Evolutionary conservation across 2,797 vertebrate genomes (phyloP), one percentile per base, ranked within the genome.

Genomic region (Lagorchestes hirsutus): DNA sequence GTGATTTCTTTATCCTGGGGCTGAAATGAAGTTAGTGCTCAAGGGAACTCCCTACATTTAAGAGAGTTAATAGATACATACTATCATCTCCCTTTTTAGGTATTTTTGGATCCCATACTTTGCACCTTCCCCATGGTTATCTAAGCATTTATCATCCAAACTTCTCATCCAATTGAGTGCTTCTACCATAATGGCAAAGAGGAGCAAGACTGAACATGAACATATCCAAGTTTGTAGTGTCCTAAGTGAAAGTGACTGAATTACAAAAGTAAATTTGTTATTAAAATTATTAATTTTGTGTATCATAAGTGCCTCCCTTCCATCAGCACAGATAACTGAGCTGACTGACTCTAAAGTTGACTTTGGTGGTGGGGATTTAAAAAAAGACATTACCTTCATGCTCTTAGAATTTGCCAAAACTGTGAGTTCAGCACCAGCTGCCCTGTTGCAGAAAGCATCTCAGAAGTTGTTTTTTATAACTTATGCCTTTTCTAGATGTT

Each of bases 321-420:
- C 18, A 55, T 54, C 52, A 92, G 24, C 40, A 67, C 18, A 93
- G 40, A 90, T 94, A 96, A 95, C 90, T 93, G 22, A 92, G 28
- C 58, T 93, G 31, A 62, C 9, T 93, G 55, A 58, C 40, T 54
- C 27, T 97, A 54, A 95, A 54, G 54, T 62, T 82, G 91, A 96
- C 94, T 5, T 10, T 10, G 92, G 59, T n/a, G 90, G 29, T 58
- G 90, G 52, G 50, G 16, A 95, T 40, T 93, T 74, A 93, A 91
- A 27, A 91, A 40, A 94, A 96, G 93, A 46, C 96, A 67, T 57
- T 90, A 92, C n/a, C 57, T 56, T 93, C 52, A 93, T 52, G 95
- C 22, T 95, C 27, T 90, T 55, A 29, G 52, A 13, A 13, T 18
- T 90, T 91, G 91, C 93, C 95, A 55, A 40, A 96, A 94, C 16